Evolutionary conservation across 1,140 invertebrate species (phyloP).

Genomic region (Bombus cullumanus): DNA sequence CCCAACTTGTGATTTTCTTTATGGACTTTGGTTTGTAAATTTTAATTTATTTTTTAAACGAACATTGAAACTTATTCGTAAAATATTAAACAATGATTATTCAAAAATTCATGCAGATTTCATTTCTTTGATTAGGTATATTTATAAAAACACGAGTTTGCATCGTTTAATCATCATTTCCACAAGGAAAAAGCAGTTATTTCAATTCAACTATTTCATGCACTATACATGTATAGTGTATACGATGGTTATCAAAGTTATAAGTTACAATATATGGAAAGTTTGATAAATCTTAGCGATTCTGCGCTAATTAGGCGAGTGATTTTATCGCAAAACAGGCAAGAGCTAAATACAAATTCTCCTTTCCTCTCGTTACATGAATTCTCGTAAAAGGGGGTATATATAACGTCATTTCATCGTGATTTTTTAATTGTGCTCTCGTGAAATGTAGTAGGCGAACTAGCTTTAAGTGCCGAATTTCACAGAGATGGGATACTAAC

Average conservation of each 20-base stretch:
- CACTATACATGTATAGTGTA: neutral
- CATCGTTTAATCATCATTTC: too few relatives aligned
- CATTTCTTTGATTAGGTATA: too few relatives aligned
- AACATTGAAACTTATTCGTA: too few relatives aligned
- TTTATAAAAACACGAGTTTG: too few relatives aligned
- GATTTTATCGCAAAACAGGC: neutral
- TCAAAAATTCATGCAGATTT: too few relatives aligned
- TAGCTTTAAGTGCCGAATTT: conserved; percentile 24
- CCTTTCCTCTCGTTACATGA: neutral
- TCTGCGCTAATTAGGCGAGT: neutral
- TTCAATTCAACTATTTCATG: neutral
- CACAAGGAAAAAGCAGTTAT: too few relatives aligned
- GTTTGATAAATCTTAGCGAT: neutral
- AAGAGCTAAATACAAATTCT: neutral
- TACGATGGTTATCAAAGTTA: neutral
- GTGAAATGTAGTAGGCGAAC: conserved; percentile 10
- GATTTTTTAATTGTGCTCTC: conserved; percentile 17
- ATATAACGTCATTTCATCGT: neutral
- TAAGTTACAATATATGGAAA: too few relatives aligned
- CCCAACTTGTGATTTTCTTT: too few relatives aligned
- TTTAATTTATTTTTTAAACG: too few relatives aligned
- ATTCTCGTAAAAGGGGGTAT: neutral
- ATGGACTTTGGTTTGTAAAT: too few relatives aligned
- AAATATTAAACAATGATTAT: too few relatives aligned
- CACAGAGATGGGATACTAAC: neutral